These are phyloP conservation scores for Cotesia vestalis DNA, from an alignment of 1,140 invertebrate genomes.

Conservation along the genomic window DNA sequence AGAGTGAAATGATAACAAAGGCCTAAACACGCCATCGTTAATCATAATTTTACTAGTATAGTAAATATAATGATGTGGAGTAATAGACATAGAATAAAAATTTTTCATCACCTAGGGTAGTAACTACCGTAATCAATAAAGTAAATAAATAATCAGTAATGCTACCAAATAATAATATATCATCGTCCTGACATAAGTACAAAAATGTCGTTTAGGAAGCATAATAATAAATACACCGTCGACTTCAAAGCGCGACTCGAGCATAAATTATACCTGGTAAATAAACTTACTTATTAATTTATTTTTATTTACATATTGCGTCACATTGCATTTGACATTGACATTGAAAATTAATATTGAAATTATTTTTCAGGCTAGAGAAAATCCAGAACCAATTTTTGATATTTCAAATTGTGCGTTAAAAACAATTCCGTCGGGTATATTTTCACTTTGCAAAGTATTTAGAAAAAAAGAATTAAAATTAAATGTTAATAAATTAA, in stretches of 20 bases:
- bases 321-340: conserved; percentile 11
- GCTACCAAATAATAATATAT: conserved; percentile 7
- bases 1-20: no score
- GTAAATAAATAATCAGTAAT: conserved; percentile 3
- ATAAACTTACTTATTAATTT: conserved; percentile 39
- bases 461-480: conserved; percentile 77
- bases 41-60: no score
- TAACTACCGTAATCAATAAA: neutral
- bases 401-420: conserved; percentile 79
- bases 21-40: no score
- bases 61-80: neutral
- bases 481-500: conserved; percentile 74
- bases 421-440: conserved; percentile 74
- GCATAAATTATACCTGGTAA: conserved; percentile 75
- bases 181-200: conserved; percentile 56
- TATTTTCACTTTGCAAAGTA: conserved; percentile 80
- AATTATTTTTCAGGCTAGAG: conserved; percentile 69
- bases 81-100: conserved; percentile 1
- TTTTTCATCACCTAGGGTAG: no score
- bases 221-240: conserved; percentile 60
- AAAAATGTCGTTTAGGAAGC: conserved; percentile 60
- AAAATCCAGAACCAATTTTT: conserved; percentile 78
- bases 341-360: conserved; percentile 31
- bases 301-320: neutral
- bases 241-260: conserved; percentile 75